Conservation (phyloP, 1,140 invertebrate genomes). For the Trichogramma pretiosum region DNA sequence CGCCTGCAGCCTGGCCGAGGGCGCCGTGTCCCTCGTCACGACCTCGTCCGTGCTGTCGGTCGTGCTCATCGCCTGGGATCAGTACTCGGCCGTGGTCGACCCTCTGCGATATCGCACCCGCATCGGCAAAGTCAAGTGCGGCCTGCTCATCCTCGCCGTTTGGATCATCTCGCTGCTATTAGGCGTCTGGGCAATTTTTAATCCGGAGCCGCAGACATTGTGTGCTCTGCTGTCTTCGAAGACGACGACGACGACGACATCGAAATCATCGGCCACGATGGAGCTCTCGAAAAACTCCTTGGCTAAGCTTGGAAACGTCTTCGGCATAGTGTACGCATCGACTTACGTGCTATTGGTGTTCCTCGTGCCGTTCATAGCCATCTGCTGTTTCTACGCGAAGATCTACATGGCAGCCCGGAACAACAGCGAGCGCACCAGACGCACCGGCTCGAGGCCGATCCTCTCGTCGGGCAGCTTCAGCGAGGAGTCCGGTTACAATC, state of each 20-base stretch:
- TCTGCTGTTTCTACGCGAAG: constrained; percentile 61
- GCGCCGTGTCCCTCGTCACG: constrained; percentile 34
- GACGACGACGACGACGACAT: not conserved
- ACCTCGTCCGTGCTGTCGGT: constrained; percentile 58
- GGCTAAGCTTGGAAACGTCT: constrained; percentile 9
- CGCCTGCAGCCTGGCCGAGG: constrained; percentile 34
- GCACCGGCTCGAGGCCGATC: constrained; percentile 52
- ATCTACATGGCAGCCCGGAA: constrained; percentile 63
- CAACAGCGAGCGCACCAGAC: constrained; percentile 60
- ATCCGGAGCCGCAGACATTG: constrained; percentile 46
- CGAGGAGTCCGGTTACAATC: constrained; percentile 25
- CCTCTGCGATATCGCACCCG: constrained; percentile 74
- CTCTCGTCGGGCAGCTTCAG: constrained; percentile 37
- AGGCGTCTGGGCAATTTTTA: constrained; percentile 45
- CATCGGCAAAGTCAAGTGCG: constrained; percentile 63
- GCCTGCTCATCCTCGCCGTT: constrained; percentile 56
- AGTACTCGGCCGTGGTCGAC: constrained; percentile 79
- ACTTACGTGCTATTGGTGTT: constrained; percentile 52
- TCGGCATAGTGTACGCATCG: constrained; percentile 40
- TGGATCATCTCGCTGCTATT: constrained; percentile 58
- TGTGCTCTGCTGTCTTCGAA: constrained; percentile 41
- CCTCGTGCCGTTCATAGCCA: constrained; percentile 56
- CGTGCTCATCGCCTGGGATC: constrained; percentile 73
- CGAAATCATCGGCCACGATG: constrained; percentile 7
- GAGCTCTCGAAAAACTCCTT: not conserved